These are phyloP conservation scores for Periophthalmus magnuspinnatus DNA, from an alignment of 2,797 vertebrate genomes.

Conservation along the genomic window DNA sequence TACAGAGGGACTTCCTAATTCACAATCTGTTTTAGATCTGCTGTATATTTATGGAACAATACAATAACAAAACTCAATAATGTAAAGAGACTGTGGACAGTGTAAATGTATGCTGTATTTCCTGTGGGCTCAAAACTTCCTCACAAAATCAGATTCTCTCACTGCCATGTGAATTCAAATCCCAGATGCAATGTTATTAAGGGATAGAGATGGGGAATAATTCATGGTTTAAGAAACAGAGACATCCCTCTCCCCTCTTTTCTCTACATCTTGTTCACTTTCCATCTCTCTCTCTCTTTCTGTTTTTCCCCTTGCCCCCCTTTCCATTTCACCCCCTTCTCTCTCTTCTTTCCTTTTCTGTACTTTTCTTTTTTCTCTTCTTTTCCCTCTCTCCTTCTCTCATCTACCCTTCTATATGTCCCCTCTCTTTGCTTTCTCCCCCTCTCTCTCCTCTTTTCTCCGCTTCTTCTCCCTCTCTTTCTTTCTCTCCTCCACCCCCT, in stretches of 20 bases:
- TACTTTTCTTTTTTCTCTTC: conserved; percentile 8
- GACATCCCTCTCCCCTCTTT: conserved; percentile 16
- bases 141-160: conserved; percentile 20
- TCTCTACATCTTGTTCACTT: conserved; percentile 6
- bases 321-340: conserved; percentile 29
- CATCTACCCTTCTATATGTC: too few relatives aligned
- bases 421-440: too few relatives aligned
- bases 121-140: conserved; percentile 5
- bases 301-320: conserved; percentile 28
- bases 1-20: background rate
- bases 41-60: background rate
- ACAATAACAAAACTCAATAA: background rate
- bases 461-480: too few relatives aligned
- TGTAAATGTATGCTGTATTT: conserved; percentile 3
- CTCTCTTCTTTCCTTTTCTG: conserved; percentile 24
- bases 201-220: conserved; percentile 20
- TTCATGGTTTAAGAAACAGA: conserved; percentile 16
- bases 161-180: conserved; percentile 20
- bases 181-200: conserved; percentile 16
- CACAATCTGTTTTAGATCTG: background rate
- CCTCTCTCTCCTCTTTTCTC: too few relatives aligned
- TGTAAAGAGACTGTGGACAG: background rate
- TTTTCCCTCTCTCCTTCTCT: background rate
- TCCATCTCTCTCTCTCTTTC: background rate
- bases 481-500: too few relatives aligned